Conservation (phyloP, 2,113 vertebrate species). For the Epinephelus lanceolatus region DNA sequence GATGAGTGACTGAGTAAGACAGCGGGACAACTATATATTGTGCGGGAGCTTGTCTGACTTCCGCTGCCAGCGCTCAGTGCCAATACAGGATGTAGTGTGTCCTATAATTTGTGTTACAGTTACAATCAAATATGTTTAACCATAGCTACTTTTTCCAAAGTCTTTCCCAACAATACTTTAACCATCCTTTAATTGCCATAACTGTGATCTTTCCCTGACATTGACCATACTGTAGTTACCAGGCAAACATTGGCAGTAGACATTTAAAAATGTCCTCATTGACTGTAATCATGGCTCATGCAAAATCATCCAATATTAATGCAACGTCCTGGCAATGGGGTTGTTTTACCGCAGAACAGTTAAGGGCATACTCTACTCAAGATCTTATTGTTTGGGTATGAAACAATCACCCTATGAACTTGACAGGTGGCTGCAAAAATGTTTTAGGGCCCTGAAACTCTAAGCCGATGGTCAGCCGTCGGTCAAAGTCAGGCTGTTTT, state of each 20-base stretch:
- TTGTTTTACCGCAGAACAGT: background rate
- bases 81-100: background rate
- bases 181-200: background rate
- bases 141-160: background rate
- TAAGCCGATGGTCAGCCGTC: no score
- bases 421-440: background rate
- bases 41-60: background rate
- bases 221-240: background rate
- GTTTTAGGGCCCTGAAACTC: no score
- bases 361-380: background rate
- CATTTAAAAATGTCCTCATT: background rate
- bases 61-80: constrained; percentile 5
- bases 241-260: background rate
- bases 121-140: background rate
- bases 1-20: constrained; percentile 18
- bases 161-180: background rate
- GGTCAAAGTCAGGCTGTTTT: no score
- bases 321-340: background rate
- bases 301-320: background rate
- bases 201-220: background rate
- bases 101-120: background rate
- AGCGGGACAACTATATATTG: background rate
- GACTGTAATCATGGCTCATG: background rate
- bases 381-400: background rate
- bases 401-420: background rate